Percentiles rank a stretch among this genome's conserved stretches.
Evolutionary conservation across 2,797 vertebrate species (phyloP).

Genomic region (Sarcoramphus papa): DNA sequence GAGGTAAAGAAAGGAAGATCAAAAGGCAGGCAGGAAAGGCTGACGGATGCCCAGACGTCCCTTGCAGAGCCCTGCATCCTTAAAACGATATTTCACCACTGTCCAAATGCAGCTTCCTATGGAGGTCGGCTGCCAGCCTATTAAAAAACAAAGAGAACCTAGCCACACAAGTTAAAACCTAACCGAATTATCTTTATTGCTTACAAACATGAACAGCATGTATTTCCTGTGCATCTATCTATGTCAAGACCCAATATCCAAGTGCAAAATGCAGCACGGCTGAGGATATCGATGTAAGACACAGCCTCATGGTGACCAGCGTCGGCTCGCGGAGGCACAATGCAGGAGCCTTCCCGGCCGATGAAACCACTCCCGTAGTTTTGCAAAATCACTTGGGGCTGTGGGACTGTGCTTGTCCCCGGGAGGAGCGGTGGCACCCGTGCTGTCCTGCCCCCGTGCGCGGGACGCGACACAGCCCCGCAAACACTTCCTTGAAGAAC

Average conservation of each 20-base stretch:
- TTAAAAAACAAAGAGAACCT: background rate
- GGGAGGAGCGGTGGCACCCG: accelerated
- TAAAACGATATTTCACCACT: background rate
- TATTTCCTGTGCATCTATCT: background rate
- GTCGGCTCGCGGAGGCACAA: accelerated
- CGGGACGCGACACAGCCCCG: background rate
- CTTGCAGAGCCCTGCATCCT: background rate
- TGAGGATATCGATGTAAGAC: accelerated
- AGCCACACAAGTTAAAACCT: background rate
- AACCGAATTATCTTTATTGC: background rate
- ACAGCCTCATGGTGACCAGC: too few species aligned
- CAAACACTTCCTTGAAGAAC: background rate
- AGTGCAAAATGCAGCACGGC: accelerated
- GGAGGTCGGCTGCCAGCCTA: background rate
- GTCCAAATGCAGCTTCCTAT: background rate
- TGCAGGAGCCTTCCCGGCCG: background rate
- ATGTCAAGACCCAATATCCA: background rate
- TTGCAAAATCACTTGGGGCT: background rate
- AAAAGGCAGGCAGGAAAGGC: background rate
- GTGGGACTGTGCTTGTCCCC: background rate
- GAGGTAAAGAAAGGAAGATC: background rate
- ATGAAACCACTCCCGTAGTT: accelerated
- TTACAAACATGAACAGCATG: background rate
- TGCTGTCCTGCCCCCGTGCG: background rate
- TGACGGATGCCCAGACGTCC: background rate